Evolutionary conservation across 2,888 invertebrate species (phyloP), one percentile per base, ranked within the genome.

Genomic region (Steinernema hermaphroditum): DNA sequence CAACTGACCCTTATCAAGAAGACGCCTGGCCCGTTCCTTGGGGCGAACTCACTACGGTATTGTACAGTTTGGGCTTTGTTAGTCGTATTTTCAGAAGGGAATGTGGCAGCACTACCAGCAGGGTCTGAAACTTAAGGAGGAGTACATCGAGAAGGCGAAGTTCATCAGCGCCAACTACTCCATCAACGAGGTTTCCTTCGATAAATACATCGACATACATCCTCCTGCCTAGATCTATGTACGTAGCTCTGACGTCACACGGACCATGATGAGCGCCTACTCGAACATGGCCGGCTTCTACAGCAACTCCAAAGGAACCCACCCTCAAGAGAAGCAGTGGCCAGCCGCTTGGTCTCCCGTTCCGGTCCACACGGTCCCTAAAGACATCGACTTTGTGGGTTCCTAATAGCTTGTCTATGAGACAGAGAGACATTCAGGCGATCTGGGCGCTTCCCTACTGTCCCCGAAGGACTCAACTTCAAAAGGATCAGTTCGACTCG

Each of bases 101-200:
- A 72, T 72, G 72, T 49, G 37, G 34, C 72, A 72, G 34, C 72
- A 72, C 16, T 72, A 43, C 46, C 41, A 49, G 50, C 72, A 72
- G 68, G 72, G 72, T 19, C 22, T 22, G 22, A 50, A 57, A 12
- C 34, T 72, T 24, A 62, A 72, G 44, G 24, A 72, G 22, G 49
- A 57, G 34, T 72, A 72, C 72, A 72, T 68, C 22, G 14, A 69
- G 12, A 29, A 37, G 16, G 9, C 4, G 8, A 46, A 68, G 49
- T 50, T 46, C 29, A 22, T 72, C 22, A 62, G 16, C 41, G n/a
- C 57, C 27, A 69, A 72, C n/a, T 72, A 72, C 19, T 16, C 32
- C 8, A 37, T 29, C 22, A 68, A 68, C 34, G 70, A 70, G 41
- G 70, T 44, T 37, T 37, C n/a, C 6, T 37, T 4, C 6, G 12